Base-by-base conservation (phyloP, 2,888 invertebrate species). In the Auanema freiburgensis region DNA sequence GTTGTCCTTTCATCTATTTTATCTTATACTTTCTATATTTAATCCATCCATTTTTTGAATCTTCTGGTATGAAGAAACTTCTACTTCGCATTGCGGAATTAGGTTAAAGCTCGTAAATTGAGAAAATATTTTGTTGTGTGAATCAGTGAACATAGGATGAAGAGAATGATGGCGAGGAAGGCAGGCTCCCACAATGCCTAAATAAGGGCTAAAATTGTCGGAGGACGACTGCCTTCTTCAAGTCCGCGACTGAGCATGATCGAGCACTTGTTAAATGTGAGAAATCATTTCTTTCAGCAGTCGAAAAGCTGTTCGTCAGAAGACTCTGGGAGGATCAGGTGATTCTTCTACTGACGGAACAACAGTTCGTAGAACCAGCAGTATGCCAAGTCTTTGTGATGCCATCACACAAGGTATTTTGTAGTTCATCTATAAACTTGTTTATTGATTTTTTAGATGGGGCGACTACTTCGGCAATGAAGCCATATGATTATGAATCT, bases 341-440 rank as follows among this genome's bases (percentile, higher is more conserved):
- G 72, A 72, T 41, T 68, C 73, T 11, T 61, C 69, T 25, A 64
- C 67, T n/a, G 58, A 66, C 42, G 62, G 59, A 21, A 67, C 57
- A 55, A 49, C 53, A 16, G 58, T 69, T 2, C 54, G 82, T 23
- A 67, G 82, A 16, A 83, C 79, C 16, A 79, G 78, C 56, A 77
- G 77, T 55, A 79, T 82, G 82, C 82, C 82, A 1, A 81, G 80
- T 51, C 77, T 82, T 14, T 76, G 69, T 55, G 79, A 79, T 24
- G 65, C 65, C 51, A 33, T 69, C 16, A 65, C 65, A 23, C 69
- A 72, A 68, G 70, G 72, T 72, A 44, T 42, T 33, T 21, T 5
- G 21, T 5, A 5, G 10, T 46, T 46, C 10, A 5, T 10, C 21
- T 16, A 46, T 46, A 10, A 46, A 18, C 10, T 5, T 10, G 3